Conservation (phyloP, 2,113 vertebrate species). For the Brachyhypopomus occidentalis region DNA sequence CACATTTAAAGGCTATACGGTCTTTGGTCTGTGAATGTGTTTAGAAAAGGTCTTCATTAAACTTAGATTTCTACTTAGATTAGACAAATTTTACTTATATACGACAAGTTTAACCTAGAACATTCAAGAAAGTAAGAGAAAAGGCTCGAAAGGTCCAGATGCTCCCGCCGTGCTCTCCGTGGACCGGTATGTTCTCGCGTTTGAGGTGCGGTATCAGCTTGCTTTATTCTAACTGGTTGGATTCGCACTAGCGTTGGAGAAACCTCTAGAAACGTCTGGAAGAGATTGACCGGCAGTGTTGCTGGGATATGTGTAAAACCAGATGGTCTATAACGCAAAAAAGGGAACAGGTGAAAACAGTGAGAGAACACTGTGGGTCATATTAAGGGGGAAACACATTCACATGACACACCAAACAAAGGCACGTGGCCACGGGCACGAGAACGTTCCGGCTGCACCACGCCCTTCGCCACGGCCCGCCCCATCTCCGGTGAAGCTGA, state of each 20-base stretch:
- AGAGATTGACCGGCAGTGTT: background rate
- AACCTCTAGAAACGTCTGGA: conserved; percentile 2
- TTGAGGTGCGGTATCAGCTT: background rate
- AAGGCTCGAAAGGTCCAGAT: background rate
- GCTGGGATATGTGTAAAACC: background rate
- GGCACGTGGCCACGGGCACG: too few relatives aligned
- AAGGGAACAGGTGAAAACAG: background rate
- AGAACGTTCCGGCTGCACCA: too few relatives aligned
- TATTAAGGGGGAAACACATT: too few relatives aligned
- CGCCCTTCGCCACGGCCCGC: too few relatives aligned
- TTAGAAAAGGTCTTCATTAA: too few relatives aligned
- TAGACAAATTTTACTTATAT: too few relatives aligned
- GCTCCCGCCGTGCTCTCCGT: background rate
- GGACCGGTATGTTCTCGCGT: background rate
- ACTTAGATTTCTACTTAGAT: too few relatives aligned
- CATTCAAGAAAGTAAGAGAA: background rate
- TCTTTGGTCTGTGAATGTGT: too few relatives aligned
- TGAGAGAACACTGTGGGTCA: background rate
- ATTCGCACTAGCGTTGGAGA: conserved; percentile 7
- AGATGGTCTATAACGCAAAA: conserved; percentile 21
- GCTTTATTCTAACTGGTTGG: conserved; percentile 24
- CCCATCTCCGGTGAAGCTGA: too few relatives aligned
- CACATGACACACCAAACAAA: too few relatives aligned
- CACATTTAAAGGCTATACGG: too few relatives aligned
- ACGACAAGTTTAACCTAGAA: background rate